Conservation (phyloP, 2,113 vertebrate genomes). For the Chaetura pelagica region DNA sequence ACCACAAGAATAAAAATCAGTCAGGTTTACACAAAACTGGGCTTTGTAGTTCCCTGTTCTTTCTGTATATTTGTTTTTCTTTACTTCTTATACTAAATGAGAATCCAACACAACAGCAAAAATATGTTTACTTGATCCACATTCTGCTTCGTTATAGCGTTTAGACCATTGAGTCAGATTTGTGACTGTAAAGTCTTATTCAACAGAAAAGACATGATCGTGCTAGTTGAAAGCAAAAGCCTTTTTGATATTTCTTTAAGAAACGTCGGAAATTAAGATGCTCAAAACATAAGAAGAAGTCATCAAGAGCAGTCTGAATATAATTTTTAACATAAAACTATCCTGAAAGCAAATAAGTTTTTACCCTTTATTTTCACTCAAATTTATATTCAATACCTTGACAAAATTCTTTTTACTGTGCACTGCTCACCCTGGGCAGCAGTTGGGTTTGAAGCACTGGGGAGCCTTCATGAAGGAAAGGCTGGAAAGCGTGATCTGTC, state of each 20-base stretch:
- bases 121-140: neutral
- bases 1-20: neutral
- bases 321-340: neutral
- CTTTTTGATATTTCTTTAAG: neutral
- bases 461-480: conserved; percentile 14
- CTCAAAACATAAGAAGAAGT: no score
- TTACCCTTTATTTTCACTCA: neutral
- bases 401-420: neutral
- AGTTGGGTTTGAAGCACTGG: neutral
- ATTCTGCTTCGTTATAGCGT: neutral
- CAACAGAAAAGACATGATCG: neutral
- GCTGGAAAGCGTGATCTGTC: conserved; percentile 9
- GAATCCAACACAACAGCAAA: neutral
- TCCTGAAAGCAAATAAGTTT: neutral
- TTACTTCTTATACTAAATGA: neutral
- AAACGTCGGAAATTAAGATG: neutral
- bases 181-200: neutral
- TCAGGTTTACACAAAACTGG: neutral
- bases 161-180: neutral
- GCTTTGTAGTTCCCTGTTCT: neutral
- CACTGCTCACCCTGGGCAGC: neutral
- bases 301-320: neutral
- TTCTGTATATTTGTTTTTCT: neutral
- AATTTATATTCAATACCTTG: neutral
- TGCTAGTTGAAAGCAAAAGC: neutral